Base-by-base conservation (phyloP, 2,888 invertebrate genomes). In the Phlogophora meticulosa region DNA sequence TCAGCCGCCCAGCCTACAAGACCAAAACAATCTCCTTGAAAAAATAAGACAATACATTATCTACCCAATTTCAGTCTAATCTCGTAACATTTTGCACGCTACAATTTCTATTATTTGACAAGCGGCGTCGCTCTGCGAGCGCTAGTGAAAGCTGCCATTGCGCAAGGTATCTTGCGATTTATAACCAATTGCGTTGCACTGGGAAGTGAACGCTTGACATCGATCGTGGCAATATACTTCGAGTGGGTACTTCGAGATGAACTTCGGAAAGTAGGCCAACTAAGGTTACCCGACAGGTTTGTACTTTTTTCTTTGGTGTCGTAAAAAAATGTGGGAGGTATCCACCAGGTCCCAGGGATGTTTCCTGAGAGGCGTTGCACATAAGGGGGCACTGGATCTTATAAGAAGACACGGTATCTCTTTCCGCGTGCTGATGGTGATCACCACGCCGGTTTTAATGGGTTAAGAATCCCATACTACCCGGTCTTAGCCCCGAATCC, bases 121-220 rank as follows among this genome's bases (percentile, higher is more conserved):
- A 67, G 48, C 56, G n/a, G 13, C 28, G n/a, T 0, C 11, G 58
- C 49, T 20, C 34, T 42, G 66, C 49, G 15, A 15, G 59, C 42
- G 45, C 48, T 38, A 64, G 81, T 72, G 81, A 81, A 81, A 81
- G 81, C 48, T 42, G 46, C 11, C 17, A 32, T 81, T 81, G 60
- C 72, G 79, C 70, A 81, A 81, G 40, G 45, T 64, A 79, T 69
- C 65, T 65, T 38, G 61, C 46, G 64, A 69, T 77, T 80, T 72
- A 74, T 59, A 66, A 64, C 43, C 48, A 28, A 80, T 77, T 80
- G 75, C 80, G 53, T 51, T 61, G 13, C 55, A 68, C 45, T 48
- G 55, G 68, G 74, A 80, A 80, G 64, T 72, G 43, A 20, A 40
- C 40, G 53, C 24, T 58, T 64, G 74, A 66, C 65, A 66, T 73